Conservation (phyloP, 1,140 invertebrate species). For the Ips nitidus region DNA sequence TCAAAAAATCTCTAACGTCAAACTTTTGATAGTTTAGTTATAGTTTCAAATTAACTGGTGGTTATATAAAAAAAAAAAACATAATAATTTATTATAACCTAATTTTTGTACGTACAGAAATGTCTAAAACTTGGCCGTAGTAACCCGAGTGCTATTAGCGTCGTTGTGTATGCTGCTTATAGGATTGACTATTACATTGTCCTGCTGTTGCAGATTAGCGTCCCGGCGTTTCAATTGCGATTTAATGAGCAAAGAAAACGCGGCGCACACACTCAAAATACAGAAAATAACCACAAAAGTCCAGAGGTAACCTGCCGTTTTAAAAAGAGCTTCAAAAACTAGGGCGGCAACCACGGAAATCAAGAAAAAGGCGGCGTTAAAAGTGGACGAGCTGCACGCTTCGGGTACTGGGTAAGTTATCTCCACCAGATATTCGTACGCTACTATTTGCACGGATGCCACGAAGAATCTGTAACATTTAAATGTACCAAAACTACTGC, state of each 20-base stretch:
- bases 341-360: slow-evolving; percentile 39
- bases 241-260: slow-evolving; percentile 33
- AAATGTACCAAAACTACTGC: slow-evolving; percentile 1
- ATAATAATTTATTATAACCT: too few relatives aligned
- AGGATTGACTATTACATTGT: neutral
- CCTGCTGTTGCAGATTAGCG: slow-evolving; percentile 35
- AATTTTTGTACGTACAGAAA: too few relatives aligned
- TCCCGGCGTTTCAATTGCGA: slow-evolving; percentile 39
- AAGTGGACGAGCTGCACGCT: slow-evolving; percentile 36
- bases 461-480: slow-evolving; percentile 43
- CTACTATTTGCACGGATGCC: slow-evolving; percentile 38
- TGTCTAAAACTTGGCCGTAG: slow-evolving; percentile 6
- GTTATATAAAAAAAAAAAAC: too few relatives aligned
- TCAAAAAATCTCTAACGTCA: too few relatives aligned
- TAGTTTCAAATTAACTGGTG: too few relatives aligned
- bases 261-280: slow-evolving; percentile 24
- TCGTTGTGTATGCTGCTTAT: neutral
- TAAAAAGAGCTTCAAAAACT: slow-evolving; percentile 32
- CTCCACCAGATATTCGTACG: slow-evolving; percentile 44
- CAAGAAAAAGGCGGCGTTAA: slow-evolving; percentile 40
- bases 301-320: slow-evolving; percentile 28
- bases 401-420: slow-evolving; percentile 44
- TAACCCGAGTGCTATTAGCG: neutral
- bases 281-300: slow-evolving; percentile 33
- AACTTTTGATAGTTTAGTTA: too few relatives aligned